Base-by-base conservation (phyloP, 2,797 vertebrate species). In the Fistularia tabacaria region DNA sequence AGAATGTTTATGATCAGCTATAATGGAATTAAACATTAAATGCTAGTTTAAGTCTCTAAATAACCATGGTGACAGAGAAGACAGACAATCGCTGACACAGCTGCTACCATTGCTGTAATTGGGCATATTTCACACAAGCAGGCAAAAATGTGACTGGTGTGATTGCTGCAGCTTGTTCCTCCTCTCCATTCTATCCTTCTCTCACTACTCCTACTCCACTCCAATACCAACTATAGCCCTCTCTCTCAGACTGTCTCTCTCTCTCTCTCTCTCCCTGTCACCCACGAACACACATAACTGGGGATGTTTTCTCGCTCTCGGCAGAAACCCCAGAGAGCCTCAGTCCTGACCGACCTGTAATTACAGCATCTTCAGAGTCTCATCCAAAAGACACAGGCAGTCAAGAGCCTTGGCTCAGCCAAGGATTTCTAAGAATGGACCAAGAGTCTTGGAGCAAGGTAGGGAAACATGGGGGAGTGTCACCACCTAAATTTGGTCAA, bases 361-460 rank as follows among this genome's bases (percentile, higher is more conserved):
- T 92, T 92, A 90, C 79, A 87, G 83, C 85, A 89, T 90, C 87
- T 90, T 88, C 76, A 87, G 79, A 71, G 64, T 81, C 80, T 64
- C 71, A 71, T 87, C 84, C 84, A 90, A 84, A 55, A 86, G 61
- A 86, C 74, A 81, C 74, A 75, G 53, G n/a, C 57, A 72, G 63
- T 57, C 41, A 14, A 57, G 62, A 81, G 76, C 81, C 73, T 69
- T 65, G 64, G 69, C 69, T 70, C 54, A 55, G 67, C 64, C 71
- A 54, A 36, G 49, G 60, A 77, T 85, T 80, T 82, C 81, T 82
- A 85, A 89, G 84, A 87, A 87, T 81, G 81, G 77, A 77, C 62
- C 43, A 52, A 51, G 57, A 62, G 49, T 59, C 61, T 64, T 46
- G 14, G 54, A 64, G 55, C 42, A 58, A 74, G 59, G n/a, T 68